Base-by-base conservation (phyloP, 2,888 invertebrate genomes). In the Drosophila borealis region DNA sequence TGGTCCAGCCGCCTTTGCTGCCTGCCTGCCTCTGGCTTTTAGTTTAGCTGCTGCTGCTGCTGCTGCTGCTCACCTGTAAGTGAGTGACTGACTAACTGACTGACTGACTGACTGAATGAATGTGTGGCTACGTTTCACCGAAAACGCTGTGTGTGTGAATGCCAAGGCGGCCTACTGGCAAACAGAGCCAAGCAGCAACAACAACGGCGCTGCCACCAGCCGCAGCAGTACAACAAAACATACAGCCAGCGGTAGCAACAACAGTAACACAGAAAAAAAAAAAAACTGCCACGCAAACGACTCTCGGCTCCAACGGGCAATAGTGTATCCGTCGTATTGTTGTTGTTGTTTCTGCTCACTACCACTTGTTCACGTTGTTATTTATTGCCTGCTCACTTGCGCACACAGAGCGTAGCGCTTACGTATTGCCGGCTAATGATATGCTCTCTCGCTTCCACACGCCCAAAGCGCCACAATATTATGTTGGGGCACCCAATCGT, bases 201-300 rank as follows among this genome's bases (percentile, higher is more conserved):
- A 55, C 56, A 67, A 69, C 54, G 36, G 19, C 74, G 60, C 76
- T 51, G 59, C 70, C 70, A 75, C 48, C 54, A 75, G 63, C 68
- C 51, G 67, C 50, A 46, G 60, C 51, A 69, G 54, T 69, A 54
- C 55, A 68, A 69, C 69, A 69, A 69, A 56, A 69, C 57, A 29
- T 29, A 59, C 61, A 51, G 39, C 42, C 46, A 72, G 54, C 54
- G 54, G 60, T 54, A 49, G 70, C 70, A 65, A 67, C 73, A 63
- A 55, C 46, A 77, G 54, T 54, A 50, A 53, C 29, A 65, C 33
- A 67, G 25, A 41, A 56, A 36, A 14, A 37, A n/a, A 45, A 66
- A 81, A 74, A 88, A 88, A 83, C 74, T 87, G 87, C 87, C 87
- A 87, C 87, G 87, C 82, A 86, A 81, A 78, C 81, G 81, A 78